Conservation (phyloP, 2,888 invertebrate genomes). For the Stegophylla sp. region DNA sequence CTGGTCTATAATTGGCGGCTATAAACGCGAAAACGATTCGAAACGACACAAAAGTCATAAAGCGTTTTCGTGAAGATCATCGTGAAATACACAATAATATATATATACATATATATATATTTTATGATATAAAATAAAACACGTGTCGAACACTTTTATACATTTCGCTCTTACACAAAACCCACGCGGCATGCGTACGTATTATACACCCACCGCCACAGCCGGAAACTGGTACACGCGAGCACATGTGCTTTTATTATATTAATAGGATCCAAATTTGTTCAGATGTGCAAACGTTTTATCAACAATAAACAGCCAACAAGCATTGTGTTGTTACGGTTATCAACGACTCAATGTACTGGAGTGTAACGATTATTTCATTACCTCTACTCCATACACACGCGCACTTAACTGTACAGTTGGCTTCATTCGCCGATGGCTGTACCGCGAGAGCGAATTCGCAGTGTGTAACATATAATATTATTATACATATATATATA, state of each 20-base stretch:
- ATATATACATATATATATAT: no score
- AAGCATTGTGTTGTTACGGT: constrained; percentile 10
- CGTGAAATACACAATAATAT: no score
- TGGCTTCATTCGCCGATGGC: background rate
- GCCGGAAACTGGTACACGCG: background rate
- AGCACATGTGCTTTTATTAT: background rate
- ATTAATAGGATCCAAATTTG: constrained; percentile 36
- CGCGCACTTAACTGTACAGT: background rate
- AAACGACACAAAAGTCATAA: no score
- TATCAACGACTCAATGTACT: constrained; percentile 12
- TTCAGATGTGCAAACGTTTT: constrained; percentile 41
- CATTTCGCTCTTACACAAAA: no score
- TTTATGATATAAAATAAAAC: no score
- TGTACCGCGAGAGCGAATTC: background rate
- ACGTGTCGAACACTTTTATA: no score
- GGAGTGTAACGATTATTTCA: constrained; percentile 18
- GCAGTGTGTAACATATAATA: no score
- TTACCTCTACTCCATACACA: background rate
- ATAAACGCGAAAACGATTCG: no score
- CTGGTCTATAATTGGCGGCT: no score
- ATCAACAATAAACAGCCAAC: constrained; percentile 25
- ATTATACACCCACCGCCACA: background rate
- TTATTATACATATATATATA: no score
- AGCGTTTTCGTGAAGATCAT: no score
- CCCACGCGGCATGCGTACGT: background rate